Evolutionary conservation across 1,140 invertebrate species (phyloP), one percentile per base, ranked within the genome.

Genomic region (Diorhabda carinulata): DNA sequence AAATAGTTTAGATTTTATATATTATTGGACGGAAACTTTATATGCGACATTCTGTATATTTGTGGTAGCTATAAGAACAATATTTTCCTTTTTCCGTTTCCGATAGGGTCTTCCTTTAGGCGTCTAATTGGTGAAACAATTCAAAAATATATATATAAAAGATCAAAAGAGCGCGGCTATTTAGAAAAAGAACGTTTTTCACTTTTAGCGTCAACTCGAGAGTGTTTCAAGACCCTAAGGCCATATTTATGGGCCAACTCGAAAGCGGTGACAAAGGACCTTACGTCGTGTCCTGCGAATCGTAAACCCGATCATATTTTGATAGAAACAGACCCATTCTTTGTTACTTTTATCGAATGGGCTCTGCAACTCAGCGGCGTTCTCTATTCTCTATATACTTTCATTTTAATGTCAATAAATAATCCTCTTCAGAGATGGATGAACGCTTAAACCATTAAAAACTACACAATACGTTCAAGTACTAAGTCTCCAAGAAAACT

Each of bases 281-380:
- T 60, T 43, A 44, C 66, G 58, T 67, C 66, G 60, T 67, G 66
- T 67, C 66, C 66, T 56, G 43, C 57, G 43, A 58, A 56, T 67
- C 66, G 58, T 67, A 67, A 67, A 67, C 66, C 66, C 66, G 57
- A 67, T 67, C 66, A 67, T 67, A 67, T 67, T 67, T 67, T 67
- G 57, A 67, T 67, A 58, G 66, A 43, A 60, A 67, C 58, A 58
- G 57, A 57, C 40, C 66, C 43, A 61, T 67, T 67, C 66, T 67
- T 67, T 67, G 66, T 67, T 67, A 57, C 44, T 9, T 67, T 61
- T 67, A 67, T 67, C 58, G 66, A 67, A 43, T 61, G 59, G 25
- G 42, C 8, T 43, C 59, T 41, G 59, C 42, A 41, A 61, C 2
- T 8, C 59, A 25, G 59, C 40, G 59, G 42, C 59, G 59, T 61